phyloP scores from a whole-genome alignment of 2,797 vertebrate species.

The Valencia hispanica region DNA sequence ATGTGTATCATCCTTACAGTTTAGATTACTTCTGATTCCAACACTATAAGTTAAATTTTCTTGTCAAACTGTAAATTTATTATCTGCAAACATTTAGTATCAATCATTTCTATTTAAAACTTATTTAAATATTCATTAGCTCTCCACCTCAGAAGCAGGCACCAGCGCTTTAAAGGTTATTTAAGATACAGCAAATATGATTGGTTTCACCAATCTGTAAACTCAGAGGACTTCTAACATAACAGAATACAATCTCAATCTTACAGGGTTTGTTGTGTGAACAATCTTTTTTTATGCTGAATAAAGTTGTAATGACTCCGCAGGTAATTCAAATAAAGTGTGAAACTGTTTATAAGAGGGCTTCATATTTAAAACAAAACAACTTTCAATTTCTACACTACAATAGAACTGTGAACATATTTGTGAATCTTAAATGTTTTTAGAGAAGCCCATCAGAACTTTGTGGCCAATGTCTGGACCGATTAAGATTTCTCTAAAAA shows the following conservation, averaged over 20 bases:
- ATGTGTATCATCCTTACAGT: conserved; percentile 18
- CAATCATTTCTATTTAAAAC: conserved; percentile 68
- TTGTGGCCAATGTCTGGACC: no score
- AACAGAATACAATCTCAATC: conserved; percentile 30
- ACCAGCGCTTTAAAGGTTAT: conserved; percentile 33
- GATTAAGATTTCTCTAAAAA: no score
- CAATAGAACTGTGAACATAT: no score
- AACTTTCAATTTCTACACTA: no score
- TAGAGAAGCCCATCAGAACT: no score
- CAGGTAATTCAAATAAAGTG: conserved; percentile 85
- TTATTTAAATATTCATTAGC: conserved; percentile 68
- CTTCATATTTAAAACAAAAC: conserved; percentile 3
- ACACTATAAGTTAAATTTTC: conserved; percentile 40
- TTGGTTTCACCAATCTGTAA: conserved; percentile 35
- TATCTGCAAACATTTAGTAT: conserved; percentile 54
- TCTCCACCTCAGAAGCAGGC: conserved; percentile 36
- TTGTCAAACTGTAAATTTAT: conserved; percentile 57
- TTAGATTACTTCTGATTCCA: conserved; percentile 49
- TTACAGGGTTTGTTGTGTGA: conserved; percentile 38
- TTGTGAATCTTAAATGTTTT: no score
- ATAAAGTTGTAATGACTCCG: conserved; percentile 34
- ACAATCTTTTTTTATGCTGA: conserved; percentile 24
- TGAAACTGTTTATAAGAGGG: conserved; percentile 79
- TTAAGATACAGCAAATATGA: conserved; percentile 42
- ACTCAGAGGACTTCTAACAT: conserved; percentile 60